Evolutionary conservation across 1,140 invertebrate genomes (phyloP), one percentile per base, ranked within the genome.

Genomic region (Caerostris darwini): DNA sequence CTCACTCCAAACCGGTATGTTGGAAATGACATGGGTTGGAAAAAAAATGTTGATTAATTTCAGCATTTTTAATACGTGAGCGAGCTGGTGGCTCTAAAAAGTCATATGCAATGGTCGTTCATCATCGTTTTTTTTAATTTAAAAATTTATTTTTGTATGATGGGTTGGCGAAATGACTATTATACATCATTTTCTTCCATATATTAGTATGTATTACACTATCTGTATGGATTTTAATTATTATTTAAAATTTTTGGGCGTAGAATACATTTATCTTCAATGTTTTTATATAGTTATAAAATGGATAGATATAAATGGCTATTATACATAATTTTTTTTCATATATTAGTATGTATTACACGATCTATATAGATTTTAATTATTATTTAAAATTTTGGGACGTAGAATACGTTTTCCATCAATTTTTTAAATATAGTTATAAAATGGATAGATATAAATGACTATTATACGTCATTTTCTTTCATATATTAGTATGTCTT

Each of bases 11-110:
- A 77, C 34, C 34, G 71, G 7, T 14, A 64, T 64, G 61, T 14
- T 17, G 61, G 61, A 64, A 64, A 8, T 53, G 34, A 50, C 71
- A 77, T 77, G 34, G 12, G 19, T 34, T 12, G 12, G 71, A 50
- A 53, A 50, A 77, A 34, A 77, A 77, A 19, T 19, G 53, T 77
- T 77, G 71, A 77, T 77, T 77, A 77, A 77, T 77, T 50, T 50
- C 50, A 50, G 71, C 71, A 50, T 77, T 77, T 77, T 34, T 77
- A 12, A 34, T 10, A 34, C 7, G 53, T 50, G 34, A 50, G 34
- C 2, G 69, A 50, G 34, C 1, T 53, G 71, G 5, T 53, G 71
- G 50, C 34, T 50, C 34, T 77, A 34, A 77, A 77, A 77, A 12
- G 71, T 77, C 71, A 53, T 77, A 34, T 77, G 71, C 71, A 14